Evolutionary conservation across 35 echinoderm and acorn worm species (phyloP).

Genomic region (Heliocidaris erythrogramma): DNA sequence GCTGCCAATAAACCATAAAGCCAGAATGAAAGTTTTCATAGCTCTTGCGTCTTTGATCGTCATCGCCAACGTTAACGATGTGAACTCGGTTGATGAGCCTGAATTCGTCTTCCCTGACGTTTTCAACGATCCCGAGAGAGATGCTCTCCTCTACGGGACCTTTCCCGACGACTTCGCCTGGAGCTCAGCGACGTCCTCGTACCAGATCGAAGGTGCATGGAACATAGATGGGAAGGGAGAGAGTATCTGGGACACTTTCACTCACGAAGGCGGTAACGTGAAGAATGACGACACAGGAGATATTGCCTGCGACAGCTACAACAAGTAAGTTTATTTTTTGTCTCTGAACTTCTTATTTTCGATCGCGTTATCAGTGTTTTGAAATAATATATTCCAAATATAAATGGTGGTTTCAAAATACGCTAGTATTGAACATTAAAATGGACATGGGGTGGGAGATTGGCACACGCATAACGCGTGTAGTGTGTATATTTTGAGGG

Average conservation of each 20-base stretch:
- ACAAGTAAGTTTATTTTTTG: slow-evolving; percentile 58
- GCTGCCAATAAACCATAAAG: not conserved
- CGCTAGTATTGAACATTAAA: no score
- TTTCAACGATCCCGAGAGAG: slow-evolving; percentile 73
- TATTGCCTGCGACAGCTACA: slow-evolving; percentile 74
- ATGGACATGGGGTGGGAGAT: no score
- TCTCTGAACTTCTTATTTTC: no score
- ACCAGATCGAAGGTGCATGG: slow-evolving; percentile 89
- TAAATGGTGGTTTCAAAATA: no score
- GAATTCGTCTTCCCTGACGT: slow-evolving; percentile 73
- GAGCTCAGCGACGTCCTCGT: slow-evolving; percentile 73
- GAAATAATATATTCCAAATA: no score
- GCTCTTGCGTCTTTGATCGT: not conserved
- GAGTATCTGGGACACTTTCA: slow-evolving; percentile 80
- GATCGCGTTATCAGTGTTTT: no score
- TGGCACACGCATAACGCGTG: no score
- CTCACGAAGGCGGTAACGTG: slow-evolving; percentile 70
- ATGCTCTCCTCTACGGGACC: slow-evolving; percentile 63
- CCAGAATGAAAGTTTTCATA: not conserved
- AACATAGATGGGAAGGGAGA: slow-evolving; percentile 65
- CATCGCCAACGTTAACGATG: not conserved
- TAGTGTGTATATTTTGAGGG: no score
- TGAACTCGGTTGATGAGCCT: not conserved
- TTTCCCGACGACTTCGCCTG: slow-evolving; percentile 80
- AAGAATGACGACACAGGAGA: slow-evolving; percentile 68